Evolutionary conservation across 2,113 vertebrate species (phyloP), one percentile per base, ranked within the genome.

Genomic region (Condylura cristata): DNA sequence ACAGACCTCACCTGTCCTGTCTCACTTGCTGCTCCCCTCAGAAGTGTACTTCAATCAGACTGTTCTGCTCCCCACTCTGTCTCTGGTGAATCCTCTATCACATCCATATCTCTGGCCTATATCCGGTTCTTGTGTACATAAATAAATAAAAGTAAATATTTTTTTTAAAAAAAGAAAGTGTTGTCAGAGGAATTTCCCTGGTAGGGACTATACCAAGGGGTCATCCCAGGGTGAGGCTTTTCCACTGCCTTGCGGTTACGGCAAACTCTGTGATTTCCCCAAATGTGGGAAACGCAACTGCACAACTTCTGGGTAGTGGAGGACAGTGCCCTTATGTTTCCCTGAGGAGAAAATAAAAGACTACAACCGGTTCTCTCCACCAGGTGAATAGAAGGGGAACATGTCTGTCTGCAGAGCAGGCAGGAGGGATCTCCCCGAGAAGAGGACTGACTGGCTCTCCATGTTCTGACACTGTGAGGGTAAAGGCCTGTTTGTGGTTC

Each of bases 171-270:
- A 58, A 10, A 22, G 58, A 65, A 78, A 34, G 11, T 51, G 6
- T 6, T 76, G 26, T n/a, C 30, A 6, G 13, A 56, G 20, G 9
- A 17, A 5, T 18, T 56, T 56, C 53, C n/a, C 34, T 72, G 18
- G 10, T 0, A 94, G 91, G 86, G 51, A 82, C 80, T 11, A 70
- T 34, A 71, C 61, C 37, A 86, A 84, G 96, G 85, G 13, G 53
- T 83, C 97, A 97, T 97, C 94, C 85, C 75, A 86, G 85, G 65
- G 81, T 22, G 74, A 95, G 81, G 91, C 71, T 89, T 63, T 90
- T 44, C 34, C 66, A 88, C 95, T 56, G 0, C 68, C 89, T n/a
- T 96, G 32, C 37, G 1, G 8, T n/a, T 89, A 78, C 80, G 63
- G 56, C 89, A 72, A 79, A 70, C 24, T 32, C 37, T 86, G 83